These are phyloP conservation scores for Ibidorhyncha struthersii DNA, from an alignment of 2,113 vertebrate species.

Conservation along the genomic window DNA sequence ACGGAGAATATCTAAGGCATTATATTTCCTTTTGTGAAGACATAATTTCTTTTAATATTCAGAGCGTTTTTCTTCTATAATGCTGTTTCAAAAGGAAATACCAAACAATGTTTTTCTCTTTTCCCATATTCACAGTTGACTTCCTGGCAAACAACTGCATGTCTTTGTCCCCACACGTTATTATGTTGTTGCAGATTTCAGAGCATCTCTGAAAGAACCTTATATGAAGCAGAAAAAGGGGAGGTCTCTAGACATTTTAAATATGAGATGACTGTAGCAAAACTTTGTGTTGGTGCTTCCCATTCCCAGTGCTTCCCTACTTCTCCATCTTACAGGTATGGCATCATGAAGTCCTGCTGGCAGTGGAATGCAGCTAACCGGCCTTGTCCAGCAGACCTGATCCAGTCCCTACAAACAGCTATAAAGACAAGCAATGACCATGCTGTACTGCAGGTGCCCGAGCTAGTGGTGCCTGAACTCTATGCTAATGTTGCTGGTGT, in stretches of 20 bases:
- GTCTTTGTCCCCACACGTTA: background rate
- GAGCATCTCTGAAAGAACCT: background rate
- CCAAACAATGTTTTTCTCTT: background rate
- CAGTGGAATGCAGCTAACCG: constrained; percentile 83
- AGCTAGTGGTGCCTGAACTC: constrained; percentile 73
- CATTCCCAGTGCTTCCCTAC: background rate
- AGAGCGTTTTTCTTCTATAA: background rate
- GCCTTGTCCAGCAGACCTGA: constrained; percentile 75
- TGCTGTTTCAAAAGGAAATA: background rate
- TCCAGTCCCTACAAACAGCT: constrained; percentile 72
- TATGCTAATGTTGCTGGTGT: constrained; percentile 73
- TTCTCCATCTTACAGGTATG: constrained; percentile 73
- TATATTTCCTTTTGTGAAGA: background rate
- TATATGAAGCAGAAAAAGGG: background rate
- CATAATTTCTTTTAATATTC: background rate
- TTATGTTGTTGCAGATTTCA: background rate
- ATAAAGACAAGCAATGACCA: constrained; percentile 81
- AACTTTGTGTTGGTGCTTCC: background rate
- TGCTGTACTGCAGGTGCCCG: constrained; percentile 80
- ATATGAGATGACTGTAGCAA: background rate
- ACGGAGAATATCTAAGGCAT: background rate
- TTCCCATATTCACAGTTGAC: background rate
- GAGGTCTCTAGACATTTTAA: background rate
- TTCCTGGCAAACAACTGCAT: background rate
- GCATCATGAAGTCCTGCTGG: constrained; percentile 88